Base-by-base conservation (phyloP, 2,888 invertebrate species). In the Agapetus fuscipes region DNA sequence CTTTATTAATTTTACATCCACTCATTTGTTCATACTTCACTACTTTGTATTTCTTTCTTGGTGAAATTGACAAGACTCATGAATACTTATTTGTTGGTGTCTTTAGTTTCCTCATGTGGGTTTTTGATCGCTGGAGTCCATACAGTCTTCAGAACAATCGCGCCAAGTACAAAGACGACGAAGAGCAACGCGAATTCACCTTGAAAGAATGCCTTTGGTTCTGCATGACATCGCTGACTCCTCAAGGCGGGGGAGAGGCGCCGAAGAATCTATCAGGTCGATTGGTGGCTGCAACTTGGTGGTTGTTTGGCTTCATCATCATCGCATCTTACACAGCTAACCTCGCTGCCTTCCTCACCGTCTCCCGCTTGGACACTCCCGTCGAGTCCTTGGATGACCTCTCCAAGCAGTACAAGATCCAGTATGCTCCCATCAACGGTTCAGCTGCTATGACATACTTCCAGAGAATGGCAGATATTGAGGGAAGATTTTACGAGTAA, bases 241-340 rank as follows among this genome's bases (percentile, higher is more conserved):
- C 97, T 0, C 78, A 86, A 62, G 93, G 94, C 0, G 94, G 94
- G 0, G 94, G 94, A 1, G 94, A 95, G 61, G 94, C 94, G 0
- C 95, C 95, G 0, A 93, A 94, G 60, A 96, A 96, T 61, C 70
- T 97, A 1, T 95, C 95, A 0, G 96, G 96, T 0, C 75, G 96
- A 34, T 66, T 97, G 9, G 83, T 97, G 0, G 96, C 96, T 0
- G 96, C 96, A 2, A 96, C 96, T 0, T 96, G 95, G 96, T 97
- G 97, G 97, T 68, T 97, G 15, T 97, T 97, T 63, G 95, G 96
- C 77, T 97, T 97, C 61, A 96, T 97, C 57, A 94, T 97, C 49
- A 96, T 97, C 56, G 97, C 97, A 3, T 95, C 95, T 0, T 97
- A 97, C 63, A 97, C 97, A 0, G 97, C 97, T 1, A 97, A 97